Evolutionary conservation across 2,888 invertebrate species (phyloP), one percentile per base, ranked within the genome.

Genomic region (Anagyrus pseudococci): DNA sequence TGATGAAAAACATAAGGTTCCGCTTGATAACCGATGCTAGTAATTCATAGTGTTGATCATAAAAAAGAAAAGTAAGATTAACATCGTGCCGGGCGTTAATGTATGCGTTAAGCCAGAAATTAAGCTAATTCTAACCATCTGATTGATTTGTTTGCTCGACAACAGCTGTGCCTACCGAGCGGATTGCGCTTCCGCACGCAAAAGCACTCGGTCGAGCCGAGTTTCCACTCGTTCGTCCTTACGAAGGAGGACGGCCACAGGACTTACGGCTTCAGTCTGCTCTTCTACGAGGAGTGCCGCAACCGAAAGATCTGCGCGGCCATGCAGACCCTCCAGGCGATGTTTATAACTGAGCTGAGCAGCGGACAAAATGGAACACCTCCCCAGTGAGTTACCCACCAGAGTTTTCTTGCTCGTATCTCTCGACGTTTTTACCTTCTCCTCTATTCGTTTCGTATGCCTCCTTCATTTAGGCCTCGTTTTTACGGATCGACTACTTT

Each of bases 241-340:
- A 98, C 98, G 15, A 87, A 93, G 73, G 98, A 98, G 84, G 97
- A 99, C 87, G 98, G 98, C 58, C 91, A 92, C 70, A 86, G 97
- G 71, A 91, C 92, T 71, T 96, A 95, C 84, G 99, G 99, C 64
- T 96, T 95, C 76, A 94, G 94, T 76, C 88, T 96, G 71, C 91
- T 96, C 19, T 98, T 98, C 82, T 98, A 92, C 84, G 99, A 99
- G 83, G 95, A 96, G 84, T 95, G 98, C 70, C 88, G 90, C 61
- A 95, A 96, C 82, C 85, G 90, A 55, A 92, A 95, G 79, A 96
- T 98, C 72, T 95, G 96, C 81, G 91, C 91, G 74, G 96, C 97
- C 55, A 96, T 98, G 91, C 95, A 96, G 81, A 95, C 95, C 40
- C 85, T 98, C 71, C 96, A 96, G 85, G 90, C 93, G 70, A 94